These are phyloP conservation scores for zebrafish (Danio rerio) DNA, from an alignment of 2,113 vertebrate species.

Conservation along the genomic window GRCz12tu NC_133177.1:60999001-60999500, in stretches of 20 bases:
- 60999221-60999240: background rate
- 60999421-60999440: too few relatives aligned
- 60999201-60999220: constrained; percentile 76
- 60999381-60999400: too few relatives aligned
- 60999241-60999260: background rate
- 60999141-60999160: constrained; percentile 44
- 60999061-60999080: background rate
- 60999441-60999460: too few relatives aligned
- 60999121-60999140: constrained; percentile 60
- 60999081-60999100: background rate
- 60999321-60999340: too few relatives aligned
- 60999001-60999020: constrained; percentile 74
- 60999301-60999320: background rate
- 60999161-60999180: constrained; percentile 55
- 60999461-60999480: too few relatives aligned
- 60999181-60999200: constrained; percentile 91
- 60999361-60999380: too few relatives aligned
- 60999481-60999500: too few relatives aligned
- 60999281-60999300: background rate
- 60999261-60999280: background rate
- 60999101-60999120: constrained; percentile 8
- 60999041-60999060: background rate
- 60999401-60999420: too few relatives aligned
- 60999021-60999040: constrained; percentile 47
- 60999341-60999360: too few relatives aligned